These are phyloP conservation scores for Sericinus montela DNA, from an alignment of 2,888 invertebrate species.

Conservation along the genomic window DNA sequence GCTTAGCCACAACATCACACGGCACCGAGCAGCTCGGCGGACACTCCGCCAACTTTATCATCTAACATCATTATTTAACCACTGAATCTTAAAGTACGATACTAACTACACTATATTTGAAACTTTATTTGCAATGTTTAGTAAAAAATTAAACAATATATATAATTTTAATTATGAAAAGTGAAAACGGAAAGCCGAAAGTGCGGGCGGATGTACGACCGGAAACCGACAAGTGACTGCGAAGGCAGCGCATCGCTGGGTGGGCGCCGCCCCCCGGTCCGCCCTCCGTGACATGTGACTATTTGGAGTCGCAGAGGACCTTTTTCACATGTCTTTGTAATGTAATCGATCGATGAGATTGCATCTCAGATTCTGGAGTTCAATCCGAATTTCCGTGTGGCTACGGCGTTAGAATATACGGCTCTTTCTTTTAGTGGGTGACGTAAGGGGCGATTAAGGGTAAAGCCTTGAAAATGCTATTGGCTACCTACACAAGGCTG, in stretches of 20 bases:
- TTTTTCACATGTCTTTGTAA: neutral
- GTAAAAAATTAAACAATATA: too few species aligned
- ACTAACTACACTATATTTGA: too few species aligned
- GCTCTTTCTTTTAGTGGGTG: too few species aligned
- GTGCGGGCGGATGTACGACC: constrained; percentile 63
- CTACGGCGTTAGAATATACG: too few species aligned
- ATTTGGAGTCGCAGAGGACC: neutral
- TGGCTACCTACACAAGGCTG: too few species aligned
- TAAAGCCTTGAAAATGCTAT: too few species aligned
- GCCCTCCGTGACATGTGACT: neutral
- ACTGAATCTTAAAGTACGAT: too few species aligned
- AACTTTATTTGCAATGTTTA: too few species aligned
- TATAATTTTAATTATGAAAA: neutral
- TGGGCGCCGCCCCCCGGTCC: constrained; percentile 14
- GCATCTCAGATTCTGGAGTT: too few species aligned
- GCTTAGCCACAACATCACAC: constrained; percentile 63
- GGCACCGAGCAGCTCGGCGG: constrained; percentile 2
- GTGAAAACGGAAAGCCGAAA: constrained; percentile 26
- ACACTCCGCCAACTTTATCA: constrained; percentile 15
- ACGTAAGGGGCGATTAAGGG: too few species aligned
- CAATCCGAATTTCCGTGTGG: too few species aligned
- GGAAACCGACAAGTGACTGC: constrained; percentile 57
- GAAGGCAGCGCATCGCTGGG: constrained; percentile 12
- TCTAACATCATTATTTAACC: neutral
- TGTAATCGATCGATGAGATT: neutral